Conservation (phyloP, 2,113 vertebrate genomes). For the Probosciger aterrimus region DNA sequence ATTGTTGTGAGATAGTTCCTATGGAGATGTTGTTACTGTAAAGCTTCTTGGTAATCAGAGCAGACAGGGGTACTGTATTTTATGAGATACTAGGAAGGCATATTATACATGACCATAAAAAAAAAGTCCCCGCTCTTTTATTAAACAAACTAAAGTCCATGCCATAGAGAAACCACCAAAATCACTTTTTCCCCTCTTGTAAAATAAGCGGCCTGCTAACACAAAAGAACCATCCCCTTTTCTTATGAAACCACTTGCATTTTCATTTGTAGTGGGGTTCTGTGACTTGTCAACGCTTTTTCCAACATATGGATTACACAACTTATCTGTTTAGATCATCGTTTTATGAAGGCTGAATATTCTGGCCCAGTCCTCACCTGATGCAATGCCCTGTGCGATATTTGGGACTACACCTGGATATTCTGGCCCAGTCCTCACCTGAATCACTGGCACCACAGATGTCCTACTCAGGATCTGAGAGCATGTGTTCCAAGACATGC, state of each 20-base stretch:
- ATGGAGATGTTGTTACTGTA: background rate
- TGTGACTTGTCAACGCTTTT: background rate
- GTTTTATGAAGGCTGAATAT: background rate
- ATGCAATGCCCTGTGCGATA: too few relatives aligned
- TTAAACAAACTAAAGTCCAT: background rate
- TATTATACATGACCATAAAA: background rate
- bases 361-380: background rate
- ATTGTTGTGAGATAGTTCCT: background rate
- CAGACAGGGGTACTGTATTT: background rate
- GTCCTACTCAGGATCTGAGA: background rate
- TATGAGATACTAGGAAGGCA: background rate
- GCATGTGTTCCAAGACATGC: background rate
- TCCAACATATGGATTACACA: background rate
- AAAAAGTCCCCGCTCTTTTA: background rate
- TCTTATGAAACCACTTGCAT: background rate
- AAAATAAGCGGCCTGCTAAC: background rate
- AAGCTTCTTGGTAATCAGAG: background rate
- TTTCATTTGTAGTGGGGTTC: background rate
- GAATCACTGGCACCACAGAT: background rate
- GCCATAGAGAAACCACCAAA: background rate
- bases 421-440: background rate
- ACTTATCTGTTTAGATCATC: background rate
- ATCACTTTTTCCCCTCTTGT: background rate
- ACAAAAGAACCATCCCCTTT: background rate
- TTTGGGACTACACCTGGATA: background rate